These are phyloP conservation scores for Acrocephalus kingi DNA, from an alignment of 2,113 vertebrate species.

Conservation along the genomic window DNA sequence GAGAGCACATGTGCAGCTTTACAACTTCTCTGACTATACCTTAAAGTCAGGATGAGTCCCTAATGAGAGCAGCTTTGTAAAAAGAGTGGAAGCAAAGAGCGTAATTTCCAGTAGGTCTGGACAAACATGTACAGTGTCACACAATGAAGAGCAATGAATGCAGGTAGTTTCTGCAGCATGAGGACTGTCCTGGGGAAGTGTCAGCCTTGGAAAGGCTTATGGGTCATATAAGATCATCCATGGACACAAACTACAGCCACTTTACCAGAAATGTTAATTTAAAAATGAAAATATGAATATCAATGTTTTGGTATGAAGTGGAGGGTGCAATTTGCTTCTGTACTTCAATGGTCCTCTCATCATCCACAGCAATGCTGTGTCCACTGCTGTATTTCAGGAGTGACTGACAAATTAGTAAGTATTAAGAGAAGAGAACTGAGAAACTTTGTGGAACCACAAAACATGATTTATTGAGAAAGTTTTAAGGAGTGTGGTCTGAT, in stretches of 20 bases:
- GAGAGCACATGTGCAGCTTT: background rate
- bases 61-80: background rate
- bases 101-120: background rate
- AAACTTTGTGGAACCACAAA: background rate
- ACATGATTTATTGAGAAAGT: background rate
- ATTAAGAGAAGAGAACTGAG: background rate
- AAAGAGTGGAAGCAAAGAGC: background rate
- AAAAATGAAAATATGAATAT: background rate
- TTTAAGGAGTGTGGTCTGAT: background rate
- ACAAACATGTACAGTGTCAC: fast-evolving
- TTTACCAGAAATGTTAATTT: background rate
- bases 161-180: background rate
- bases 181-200: background rate
- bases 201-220: background rate
- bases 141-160: background rate
- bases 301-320: background rate
- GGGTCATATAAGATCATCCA: background rate
- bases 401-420: background rate
- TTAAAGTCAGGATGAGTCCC: background rate
- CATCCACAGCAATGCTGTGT: background rate
- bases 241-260: background rate
- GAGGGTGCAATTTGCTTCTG: background rate
- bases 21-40: background rate
- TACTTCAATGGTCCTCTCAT: background rate
- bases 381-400: background rate